These are phyloP conservation scores for Phoebastria nigripes DNA, from an alignment of 2,797 vertebrate species.

Conservation along the genomic window DNA sequence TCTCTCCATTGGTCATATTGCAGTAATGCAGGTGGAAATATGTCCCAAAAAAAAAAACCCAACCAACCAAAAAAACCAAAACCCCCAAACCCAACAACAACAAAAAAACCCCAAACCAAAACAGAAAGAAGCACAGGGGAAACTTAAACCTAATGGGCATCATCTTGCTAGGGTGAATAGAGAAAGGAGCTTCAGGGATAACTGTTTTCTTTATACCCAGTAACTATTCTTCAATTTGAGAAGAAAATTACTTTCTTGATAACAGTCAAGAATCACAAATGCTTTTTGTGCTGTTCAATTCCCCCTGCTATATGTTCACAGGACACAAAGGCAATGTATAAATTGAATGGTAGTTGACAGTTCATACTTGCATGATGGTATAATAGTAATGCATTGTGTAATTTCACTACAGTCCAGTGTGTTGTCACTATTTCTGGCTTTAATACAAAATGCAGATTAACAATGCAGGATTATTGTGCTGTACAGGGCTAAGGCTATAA, in stretches of 20 bases:
- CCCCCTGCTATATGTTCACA: not conserved
- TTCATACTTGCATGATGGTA: not conserved
- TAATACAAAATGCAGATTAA: not conserved
- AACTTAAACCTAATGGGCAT: not conserved
- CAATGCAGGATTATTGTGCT: not conserved
- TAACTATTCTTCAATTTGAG: not conserved
- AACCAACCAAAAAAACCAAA: not conserved
- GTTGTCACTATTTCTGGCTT: not conserved
- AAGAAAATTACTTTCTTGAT: not conserved
- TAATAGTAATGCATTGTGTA: not conserved
- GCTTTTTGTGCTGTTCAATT: not conserved
- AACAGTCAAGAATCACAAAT: not conserved
- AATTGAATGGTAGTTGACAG: not conserved
- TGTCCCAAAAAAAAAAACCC: not conserved
- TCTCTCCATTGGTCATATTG: not conserved
- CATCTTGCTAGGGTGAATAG: not conserved
- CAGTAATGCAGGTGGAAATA: not conserved
- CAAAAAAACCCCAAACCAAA: not conserved
- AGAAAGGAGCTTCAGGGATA: not conserved
- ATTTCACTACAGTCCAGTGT: not conserved
- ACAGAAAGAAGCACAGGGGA: not conserved
- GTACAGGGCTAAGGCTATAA: not conserved
- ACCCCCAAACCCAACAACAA: rapidly evolving
- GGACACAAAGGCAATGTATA: not conserved
- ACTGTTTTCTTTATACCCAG: not conserved